Evolutionary conservation across 2,888 invertebrate species (phyloP).

Genomic region (Sclerodermus sp.): DNA sequence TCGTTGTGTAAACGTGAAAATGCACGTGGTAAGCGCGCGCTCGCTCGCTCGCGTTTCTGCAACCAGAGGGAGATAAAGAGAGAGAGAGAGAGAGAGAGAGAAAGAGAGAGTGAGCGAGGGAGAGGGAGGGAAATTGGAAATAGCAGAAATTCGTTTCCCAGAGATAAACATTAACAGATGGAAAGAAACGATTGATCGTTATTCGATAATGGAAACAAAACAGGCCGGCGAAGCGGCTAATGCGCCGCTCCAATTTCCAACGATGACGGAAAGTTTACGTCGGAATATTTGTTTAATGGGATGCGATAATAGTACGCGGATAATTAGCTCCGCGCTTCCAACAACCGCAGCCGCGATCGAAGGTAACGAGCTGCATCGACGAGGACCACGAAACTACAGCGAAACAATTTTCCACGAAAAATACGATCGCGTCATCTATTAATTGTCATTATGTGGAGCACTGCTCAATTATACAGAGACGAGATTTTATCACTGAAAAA

Average conservation of each 20-base stretch:
- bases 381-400: background rate
- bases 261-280: conserved; percentile 34
- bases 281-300: conserved; percentile 31
- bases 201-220: conserved; percentile 44
- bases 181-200: conserved; percentile 41
- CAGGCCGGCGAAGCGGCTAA: conserved; percentile 30
- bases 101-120: background rate
- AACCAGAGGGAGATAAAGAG: too few species aligned
- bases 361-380: conserved; percentile 22
- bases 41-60: too few species aligned
- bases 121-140: too few species aligned
- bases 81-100: background rate
- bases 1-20: background rate
- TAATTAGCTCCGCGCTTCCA: conserved; percentile 36
- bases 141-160: background rate
- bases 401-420: too few species aligned
- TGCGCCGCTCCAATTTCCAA: conserved; percentile 32
- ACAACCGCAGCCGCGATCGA: conserved; percentile 18
- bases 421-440: too few species aligned
- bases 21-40: background rate
- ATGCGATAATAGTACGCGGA: conserved; percentile 36
- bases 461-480: too few species aligned
- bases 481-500: too few species aligned
- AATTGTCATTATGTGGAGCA: too few species aligned
- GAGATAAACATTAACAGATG: conserved; percentile 8